phyloP scores from a whole-genome alignment of 2,113 vertebrate species.

The Mesembrinibis cayennensis region DNA sequence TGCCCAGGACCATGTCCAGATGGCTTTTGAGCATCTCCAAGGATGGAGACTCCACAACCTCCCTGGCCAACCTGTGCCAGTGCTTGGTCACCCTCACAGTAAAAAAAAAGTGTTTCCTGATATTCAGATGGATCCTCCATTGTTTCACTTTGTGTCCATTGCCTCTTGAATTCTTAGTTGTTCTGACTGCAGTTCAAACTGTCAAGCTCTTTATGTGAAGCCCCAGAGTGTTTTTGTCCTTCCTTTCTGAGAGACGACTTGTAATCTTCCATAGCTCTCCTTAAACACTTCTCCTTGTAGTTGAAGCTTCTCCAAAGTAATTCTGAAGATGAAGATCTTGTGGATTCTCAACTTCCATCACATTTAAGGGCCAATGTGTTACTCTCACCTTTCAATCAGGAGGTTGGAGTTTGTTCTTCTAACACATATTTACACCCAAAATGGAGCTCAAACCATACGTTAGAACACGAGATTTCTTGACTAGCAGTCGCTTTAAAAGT shows the following conservation, averaged over 20 bases:
- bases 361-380: neutral
- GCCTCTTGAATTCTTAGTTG: neutral
- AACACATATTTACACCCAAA: neutral
- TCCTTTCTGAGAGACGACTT: neutral
- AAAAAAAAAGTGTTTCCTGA: neutral
- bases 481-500: neutral
- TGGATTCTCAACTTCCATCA: neutral
- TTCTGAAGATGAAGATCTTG: neutral
- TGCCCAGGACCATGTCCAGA: neutral
- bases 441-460: neutral
- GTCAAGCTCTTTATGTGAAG: neutral
- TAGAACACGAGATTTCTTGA: neutral
- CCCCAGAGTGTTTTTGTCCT: neutral
- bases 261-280: neutral
- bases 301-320: neutral
- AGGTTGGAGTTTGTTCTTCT: neutral
- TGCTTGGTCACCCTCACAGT: neutral
- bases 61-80: neutral
- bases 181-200: neutral
- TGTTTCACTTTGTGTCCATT: neutral
- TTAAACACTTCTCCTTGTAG: neutral
- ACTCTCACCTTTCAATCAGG: neutral
- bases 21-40: neutral
- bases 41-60: neutral
- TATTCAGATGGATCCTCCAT: neutral